A percentile compares a stretch with the other conserved stretches of the same genome.
Conservation (phyloP, 2,888 invertebrate species). For the Caenorhabditis sp. region DNA sequence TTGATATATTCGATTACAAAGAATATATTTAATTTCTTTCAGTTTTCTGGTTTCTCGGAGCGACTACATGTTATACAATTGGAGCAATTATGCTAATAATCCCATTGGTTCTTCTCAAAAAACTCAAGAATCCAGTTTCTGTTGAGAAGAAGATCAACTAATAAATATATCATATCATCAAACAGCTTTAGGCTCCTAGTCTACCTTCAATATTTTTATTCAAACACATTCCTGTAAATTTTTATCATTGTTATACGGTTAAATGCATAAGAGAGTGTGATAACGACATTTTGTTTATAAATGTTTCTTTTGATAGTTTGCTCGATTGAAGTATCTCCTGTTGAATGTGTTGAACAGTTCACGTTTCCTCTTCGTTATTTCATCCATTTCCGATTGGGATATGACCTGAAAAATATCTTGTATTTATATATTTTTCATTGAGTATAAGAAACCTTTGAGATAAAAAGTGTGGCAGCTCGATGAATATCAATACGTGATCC, state of each 20-base stretch:
- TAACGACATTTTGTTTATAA: background rate
- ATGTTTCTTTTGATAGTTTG: background rate
- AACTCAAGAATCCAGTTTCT: slow-evolving; percentile 40
- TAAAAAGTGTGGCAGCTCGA: slow-evolving; percentile 34
- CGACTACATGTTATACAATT: slow-evolving; percentile 82
- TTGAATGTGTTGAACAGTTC: slow-evolving; percentile 42
- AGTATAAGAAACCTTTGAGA: slow-evolving; percentile 40
- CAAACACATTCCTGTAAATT: background rate
- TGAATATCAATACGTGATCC: slow-evolving; percentile 32
- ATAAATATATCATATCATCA: slow-evolving; percentile 3
- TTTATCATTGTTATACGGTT: background rate
- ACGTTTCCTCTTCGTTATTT: slow-evolving; percentile 32
- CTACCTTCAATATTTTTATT: background rate
- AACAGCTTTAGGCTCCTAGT: background rate
- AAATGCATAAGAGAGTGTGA: background rate
- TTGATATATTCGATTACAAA: background rate
- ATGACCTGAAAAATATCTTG: slow-evolving; percentile 17
- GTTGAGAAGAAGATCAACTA: slow-evolving; percentile 22
- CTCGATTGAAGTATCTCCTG: slow-evolving; percentile 19
- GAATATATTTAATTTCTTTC: slow-evolving; percentile 69
- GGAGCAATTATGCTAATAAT: slow-evolving; percentile 82
- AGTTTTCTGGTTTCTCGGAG: slow-evolving; percentile 92
- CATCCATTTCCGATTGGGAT: slow-evolving; percentile 39
- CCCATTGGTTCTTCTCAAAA: slow-evolving; percentile 74
- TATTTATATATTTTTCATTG: background rate